phyloP scores from a whole-genome alignment of 2,888 invertebrate genomes.

The Stegophylla sp. region DNA sequence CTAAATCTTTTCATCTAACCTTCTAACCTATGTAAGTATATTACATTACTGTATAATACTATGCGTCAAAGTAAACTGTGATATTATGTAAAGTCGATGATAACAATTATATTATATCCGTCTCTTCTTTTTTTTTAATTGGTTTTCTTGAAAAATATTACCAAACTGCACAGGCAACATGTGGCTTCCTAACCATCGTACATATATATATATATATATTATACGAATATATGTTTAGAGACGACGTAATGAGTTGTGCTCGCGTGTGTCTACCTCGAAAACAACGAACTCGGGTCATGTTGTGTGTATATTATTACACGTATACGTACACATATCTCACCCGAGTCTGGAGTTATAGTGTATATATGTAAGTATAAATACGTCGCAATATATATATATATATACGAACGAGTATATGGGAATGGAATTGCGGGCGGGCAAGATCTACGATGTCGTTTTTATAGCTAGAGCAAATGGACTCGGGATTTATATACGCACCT shows the following conservation, averaged over 20 bases:
- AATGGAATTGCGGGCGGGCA: not conserved
- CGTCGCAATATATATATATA: not conserved
- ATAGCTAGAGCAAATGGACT: conserved; percentile 55
- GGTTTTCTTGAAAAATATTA: too few species aligned
- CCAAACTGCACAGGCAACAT: too few species aligned
- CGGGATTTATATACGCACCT: conserved; percentile 39
- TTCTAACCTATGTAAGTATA: too few species aligned
- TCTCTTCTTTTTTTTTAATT: too few species aligned
- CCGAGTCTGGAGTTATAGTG: not conserved
- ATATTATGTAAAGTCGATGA: too few species aligned
- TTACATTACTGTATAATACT: too few species aligned
- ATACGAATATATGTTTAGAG: not conserved
- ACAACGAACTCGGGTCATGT: not conserved
- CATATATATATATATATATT: not conserved
- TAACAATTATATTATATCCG: too few species aligned
- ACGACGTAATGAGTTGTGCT: not conserved
- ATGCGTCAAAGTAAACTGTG: too few species aligned
- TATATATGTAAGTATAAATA: too few species aligned
- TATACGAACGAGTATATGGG: not conserved
- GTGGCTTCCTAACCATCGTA: too few species aligned
- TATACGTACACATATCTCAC: not conserved
- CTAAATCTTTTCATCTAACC: too few species aligned
- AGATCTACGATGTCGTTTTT: conserved; percentile 59
- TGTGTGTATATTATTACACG: not conserved
- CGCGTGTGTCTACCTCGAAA: not conserved